Base-by-base conservation (phyloP, 2,888 invertebrate species). In the Nemotelus pantherinus region DNA sequence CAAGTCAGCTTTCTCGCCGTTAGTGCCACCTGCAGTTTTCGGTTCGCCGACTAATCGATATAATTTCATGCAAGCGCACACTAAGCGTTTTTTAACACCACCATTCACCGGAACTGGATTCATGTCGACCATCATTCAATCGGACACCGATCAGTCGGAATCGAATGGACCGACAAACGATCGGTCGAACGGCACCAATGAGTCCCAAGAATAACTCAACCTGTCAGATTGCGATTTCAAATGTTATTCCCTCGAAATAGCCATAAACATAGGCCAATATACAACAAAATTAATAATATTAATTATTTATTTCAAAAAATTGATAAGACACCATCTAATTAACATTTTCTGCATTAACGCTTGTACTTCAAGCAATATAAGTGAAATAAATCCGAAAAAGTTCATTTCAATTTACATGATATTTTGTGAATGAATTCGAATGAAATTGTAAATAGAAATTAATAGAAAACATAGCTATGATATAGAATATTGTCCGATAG, bases 51-150 rank as follows among this genome's bases (percentile, higher is more conserved):
- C 87, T 2, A 85, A 85, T 82, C 86, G 87, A 71, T 87, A 87
- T 80, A 85, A 86, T 58, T 87, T 87, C 80, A 86, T 87, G 84
- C 87, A 92, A 91, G 83, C 92, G 88, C 89, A 89, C 76, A 89
- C 93, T n/a, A 90, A 95, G 83, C 89, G 95, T 79, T 95, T 95
- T 85, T 87, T 95, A 1, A 92, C 94, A 0, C 94, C 95, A 0
- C 95, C 95, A 0, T 95, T 95, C 84, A 91, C 93, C 25, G 94
- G 95, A 3, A 94, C 95, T 0, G 94, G 94, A 0, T 95, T 94
- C 84, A 86, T 95, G 74, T 93, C 95, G 0, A 94, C 94, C 0
- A 93, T 95, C 43, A 93, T 95, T 3, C 85, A 85, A 78, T 83
- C 87, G 2, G 86, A 87, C 45, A 84, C 84, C 48, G 87, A 87